These are phyloP conservation scores for Hippolais icterina DNA, from an alignment of 2,113 vertebrate genomes.

Conservation along the genomic window DNA sequence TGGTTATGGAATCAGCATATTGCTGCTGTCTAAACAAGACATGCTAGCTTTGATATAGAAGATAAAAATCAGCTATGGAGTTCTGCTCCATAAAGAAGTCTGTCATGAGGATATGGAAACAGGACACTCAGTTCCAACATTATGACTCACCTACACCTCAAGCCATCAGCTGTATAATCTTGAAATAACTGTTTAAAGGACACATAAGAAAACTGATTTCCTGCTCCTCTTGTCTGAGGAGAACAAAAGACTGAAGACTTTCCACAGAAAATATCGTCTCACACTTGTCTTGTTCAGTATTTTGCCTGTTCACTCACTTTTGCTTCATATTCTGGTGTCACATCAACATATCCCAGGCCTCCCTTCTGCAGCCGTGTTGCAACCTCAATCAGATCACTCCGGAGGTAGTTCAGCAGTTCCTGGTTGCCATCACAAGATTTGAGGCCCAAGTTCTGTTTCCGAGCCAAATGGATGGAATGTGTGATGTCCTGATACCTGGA, in stretches of 20 bases:
- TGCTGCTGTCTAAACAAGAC: neutral
- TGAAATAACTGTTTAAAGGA: neutral
- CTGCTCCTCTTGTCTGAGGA: neutral
- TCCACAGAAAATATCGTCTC: neutral
- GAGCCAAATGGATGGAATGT: constrained; percentile 89
- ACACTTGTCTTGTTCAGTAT: neutral
- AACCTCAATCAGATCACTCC: constrained; percentile 93
- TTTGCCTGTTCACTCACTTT: constrained; percentile 74
- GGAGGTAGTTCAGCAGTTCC: constrained; percentile 89
- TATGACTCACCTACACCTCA: neutral
- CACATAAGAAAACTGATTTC: neutral
- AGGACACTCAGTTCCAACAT: neutral
- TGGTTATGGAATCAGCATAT: neutral
- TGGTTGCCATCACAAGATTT: constrained; percentile 87
- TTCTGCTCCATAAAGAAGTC: neutral
- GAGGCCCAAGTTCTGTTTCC: constrained; percentile 84
- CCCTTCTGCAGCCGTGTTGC: constrained; percentile 93
- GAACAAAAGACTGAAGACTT: neutral
- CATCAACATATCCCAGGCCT: constrained; percentile 91
- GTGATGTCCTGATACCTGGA: constrained; percentile 90
- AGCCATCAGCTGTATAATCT: neutral
- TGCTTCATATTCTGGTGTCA: constrained; percentile 85
- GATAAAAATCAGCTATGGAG: neutral
- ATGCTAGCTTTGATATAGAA: neutral
- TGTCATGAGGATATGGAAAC: neutral